A percentile compares a stretch with the other conserved stretches of the same genome.
Conservation (phyloP, 2,888 invertebrate species). For the Sthenelais limicola region DNA sequence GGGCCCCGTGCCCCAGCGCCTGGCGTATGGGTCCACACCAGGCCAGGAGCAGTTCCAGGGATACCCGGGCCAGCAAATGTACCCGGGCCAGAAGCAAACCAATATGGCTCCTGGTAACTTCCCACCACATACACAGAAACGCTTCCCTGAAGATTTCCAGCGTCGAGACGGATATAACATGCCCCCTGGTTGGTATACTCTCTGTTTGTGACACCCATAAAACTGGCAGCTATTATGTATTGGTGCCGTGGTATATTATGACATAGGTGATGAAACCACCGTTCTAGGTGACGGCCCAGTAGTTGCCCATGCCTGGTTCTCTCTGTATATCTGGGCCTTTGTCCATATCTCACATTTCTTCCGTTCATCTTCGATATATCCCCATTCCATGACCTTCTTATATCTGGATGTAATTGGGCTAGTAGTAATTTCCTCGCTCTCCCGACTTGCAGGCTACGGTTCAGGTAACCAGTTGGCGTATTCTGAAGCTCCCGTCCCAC, state of each 20-base stretch:
- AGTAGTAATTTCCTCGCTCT: no score
- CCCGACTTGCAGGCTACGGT: slow-evolving; percentile 15
- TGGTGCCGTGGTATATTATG: no score
- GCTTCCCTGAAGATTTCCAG: slow-evolving; percentile 32
- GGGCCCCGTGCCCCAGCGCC: slow-evolving; percentile 2
- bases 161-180: slow-evolving; percentile 30
- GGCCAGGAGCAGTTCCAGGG: slow-evolving; percentile 26
- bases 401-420: no score
- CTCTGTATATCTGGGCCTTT: neutral
- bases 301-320: neutral
- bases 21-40: slow-evolving; percentile 17
- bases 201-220: no score
- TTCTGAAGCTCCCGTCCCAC: neutral
- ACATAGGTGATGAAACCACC: no score
- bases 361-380: no score
- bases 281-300: no score
- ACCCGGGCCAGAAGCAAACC: slow-evolving; percentile 24
- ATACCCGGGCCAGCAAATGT: slow-evolving; percentile 30
- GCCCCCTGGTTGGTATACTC: slow-evolving; percentile 36
- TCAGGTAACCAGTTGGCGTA: slow-evolving; percentile 22
- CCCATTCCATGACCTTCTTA: no score
- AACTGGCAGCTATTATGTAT: no score
- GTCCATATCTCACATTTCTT: neutral
- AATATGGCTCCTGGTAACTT: slow-evolving; percentile 8
- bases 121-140: no score